These are phyloP conservation scores for Pristionchus exspectatus DNA, from an alignment of 2,888 invertebrate genomes.

Conservation along the genomic window DNA sequence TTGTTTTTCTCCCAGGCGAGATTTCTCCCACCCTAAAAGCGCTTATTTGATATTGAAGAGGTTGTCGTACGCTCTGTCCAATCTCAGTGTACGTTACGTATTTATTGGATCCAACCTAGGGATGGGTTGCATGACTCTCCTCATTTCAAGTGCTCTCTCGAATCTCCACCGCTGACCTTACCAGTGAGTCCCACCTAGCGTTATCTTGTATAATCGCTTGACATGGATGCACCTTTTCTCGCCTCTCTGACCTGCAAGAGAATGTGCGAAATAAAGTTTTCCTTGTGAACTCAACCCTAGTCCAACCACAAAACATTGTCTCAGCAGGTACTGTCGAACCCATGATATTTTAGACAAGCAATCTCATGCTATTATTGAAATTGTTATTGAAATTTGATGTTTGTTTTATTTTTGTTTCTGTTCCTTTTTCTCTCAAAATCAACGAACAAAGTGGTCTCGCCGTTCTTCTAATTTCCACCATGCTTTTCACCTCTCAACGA, in stretches of 20 bases:
- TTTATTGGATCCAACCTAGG: neutral
- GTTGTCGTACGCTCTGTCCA: neutral
- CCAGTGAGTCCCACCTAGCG: too few relatives aligned
- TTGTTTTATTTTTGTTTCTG: neutral
- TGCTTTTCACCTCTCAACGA: neutral
- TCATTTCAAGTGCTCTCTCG: too few relatives aligned
- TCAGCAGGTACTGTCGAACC: too few relatives aligned
- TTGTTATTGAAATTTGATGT: neutral
- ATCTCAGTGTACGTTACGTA: neutral
- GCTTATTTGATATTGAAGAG: conserved; percentile 13
- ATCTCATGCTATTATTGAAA: neutral
- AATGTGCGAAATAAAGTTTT: too few relatives aligned
- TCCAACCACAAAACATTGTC: too few relatives aligned
- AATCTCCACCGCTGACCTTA: too few relatives aligned
- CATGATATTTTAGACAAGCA: neutral
- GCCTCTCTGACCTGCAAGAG: too few relatives aligned
- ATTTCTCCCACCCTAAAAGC: neutral
- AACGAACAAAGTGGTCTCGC: neutral
- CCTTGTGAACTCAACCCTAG: too few relatives aligned
- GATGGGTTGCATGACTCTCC: too few relatives aligned
- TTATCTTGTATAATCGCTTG: too few relatives aligned
- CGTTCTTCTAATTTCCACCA: neutral
- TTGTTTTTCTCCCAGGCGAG: neutral
- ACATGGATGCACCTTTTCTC: too few relatives aligned
- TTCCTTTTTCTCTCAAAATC: neutral